Percentiles rank a stretch among this genome's conserved stretches.
These are phyloP conservation scores for Nephrocerus scutellatus DNA, from an alignment of 2,888 invertebrate genomes.

Conservation along the genomic window DNA sequence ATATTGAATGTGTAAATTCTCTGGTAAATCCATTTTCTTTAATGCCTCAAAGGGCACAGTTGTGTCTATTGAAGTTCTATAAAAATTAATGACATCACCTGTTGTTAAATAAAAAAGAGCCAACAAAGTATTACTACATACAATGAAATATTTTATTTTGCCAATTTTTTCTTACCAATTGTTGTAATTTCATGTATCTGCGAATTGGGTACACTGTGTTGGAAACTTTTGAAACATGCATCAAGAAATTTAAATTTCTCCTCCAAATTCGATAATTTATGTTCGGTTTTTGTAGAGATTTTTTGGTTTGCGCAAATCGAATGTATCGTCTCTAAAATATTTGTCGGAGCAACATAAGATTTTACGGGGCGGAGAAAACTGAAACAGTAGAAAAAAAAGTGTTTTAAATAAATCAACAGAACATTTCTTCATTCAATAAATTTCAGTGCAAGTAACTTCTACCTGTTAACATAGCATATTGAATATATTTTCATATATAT, in stretches of 20 bases:
- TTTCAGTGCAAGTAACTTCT: too few species aligned
- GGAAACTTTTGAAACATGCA: conserved; percentile 63
- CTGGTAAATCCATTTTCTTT: conserved; percentile 66
- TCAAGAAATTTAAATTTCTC: conserved; percentile 63
- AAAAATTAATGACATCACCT: conserved; percentile 67
- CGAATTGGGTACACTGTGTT: conserved; percentile 77
- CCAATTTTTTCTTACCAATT: conserved; percentile 52
- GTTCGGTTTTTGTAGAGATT: conserved; percentile 45
- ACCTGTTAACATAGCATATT: too few species aligned
- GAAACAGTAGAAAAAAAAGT: too few species aligned
- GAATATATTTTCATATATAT: too few species aligned
- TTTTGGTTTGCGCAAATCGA: conserved; percentile 56
- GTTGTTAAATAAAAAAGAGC: conserved; percentile 7
- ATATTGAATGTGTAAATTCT: conserved; percentile 77
- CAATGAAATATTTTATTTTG: background rate
- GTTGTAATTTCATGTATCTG: conserved; percentile 66
- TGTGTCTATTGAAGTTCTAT: conserved; percentile 62
- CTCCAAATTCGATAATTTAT: conserved; percentile 28
- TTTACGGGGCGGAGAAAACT: conserved; percentile 72
- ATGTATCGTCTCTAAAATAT: conserved; percentile 57
- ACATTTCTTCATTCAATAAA: too few species aligned
- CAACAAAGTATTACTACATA: background rate
- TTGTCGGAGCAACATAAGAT: conserved; percentile 64
- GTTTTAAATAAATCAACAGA: too few species aligned
- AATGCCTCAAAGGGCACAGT: conserved; percentile 68